Evolutionary conservation across 2,888 invertebrate species (phyloP).

Genomic region (Metallyticus violacea): DNA sequence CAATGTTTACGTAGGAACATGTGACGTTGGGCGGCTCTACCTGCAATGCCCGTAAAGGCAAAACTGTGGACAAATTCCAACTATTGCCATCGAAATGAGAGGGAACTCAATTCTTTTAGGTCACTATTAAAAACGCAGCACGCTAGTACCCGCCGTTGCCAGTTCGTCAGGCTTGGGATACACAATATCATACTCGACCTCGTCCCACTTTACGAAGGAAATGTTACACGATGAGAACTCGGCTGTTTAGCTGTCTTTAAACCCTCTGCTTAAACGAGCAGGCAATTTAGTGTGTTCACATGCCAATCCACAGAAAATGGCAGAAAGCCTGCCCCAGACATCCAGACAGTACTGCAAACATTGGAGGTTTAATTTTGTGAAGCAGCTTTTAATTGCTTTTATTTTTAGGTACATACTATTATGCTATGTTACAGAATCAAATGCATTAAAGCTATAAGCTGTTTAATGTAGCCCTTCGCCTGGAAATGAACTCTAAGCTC

Average conservation of each 20-base stretch:
- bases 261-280: background rate
- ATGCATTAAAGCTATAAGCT: too few species aligned
- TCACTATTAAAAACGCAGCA: background rate
- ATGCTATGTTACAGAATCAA: too few species aligned
- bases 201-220: slow-evolving; percentile 15
- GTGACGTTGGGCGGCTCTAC: background rate
- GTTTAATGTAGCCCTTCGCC: too few species aligned
- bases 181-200: background rate
- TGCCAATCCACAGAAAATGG: too few species aligned
- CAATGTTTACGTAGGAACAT: background rate
- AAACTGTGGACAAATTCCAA: slow-evolving; percentile 7
- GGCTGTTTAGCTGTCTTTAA: background rate
- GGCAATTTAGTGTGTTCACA: background rate
- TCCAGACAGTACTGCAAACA: too few species aligned
- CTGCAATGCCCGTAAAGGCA: too few species aligned
- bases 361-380: too few species aligned
- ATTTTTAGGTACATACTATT: too few species aligned
- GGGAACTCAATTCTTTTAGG: background rate
- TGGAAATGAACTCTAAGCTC: too few species aligned
- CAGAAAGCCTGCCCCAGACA: too few species aligned
- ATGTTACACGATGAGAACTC: slow-evolving; percentile 5
- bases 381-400: too few species aligned
- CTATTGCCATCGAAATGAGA: background rate
- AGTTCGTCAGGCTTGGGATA: slow-evolving; percentile 14
- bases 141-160: slow-evolving; percentile 21